These are phyloP conservation scores for Indicator maculatus DNA, from an alignment of 2,113 vertebrate species.

Conservation along the genomic window DNA sequence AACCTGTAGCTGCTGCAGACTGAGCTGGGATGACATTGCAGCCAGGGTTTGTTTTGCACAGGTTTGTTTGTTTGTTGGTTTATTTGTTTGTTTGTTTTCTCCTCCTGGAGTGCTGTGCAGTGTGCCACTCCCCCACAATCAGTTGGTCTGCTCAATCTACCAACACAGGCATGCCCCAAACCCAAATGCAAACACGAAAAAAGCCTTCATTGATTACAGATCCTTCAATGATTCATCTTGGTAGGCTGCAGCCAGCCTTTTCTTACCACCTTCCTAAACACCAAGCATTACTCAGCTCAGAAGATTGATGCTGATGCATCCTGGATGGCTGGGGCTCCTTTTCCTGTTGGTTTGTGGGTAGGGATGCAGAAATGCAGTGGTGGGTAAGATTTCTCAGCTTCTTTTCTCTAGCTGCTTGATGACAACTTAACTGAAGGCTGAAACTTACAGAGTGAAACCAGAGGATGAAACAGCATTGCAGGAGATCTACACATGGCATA, in stretches of 20 bases:
- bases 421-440: background rate
- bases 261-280: background rate
- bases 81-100: background rate
- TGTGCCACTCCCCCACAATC: background rate
- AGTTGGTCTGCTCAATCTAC: background rate
- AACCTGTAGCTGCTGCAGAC: background rate
- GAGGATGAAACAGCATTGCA: background rate
- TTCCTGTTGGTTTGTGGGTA: background rate
- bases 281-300: background rate
- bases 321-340: background rate
- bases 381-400: background rate
- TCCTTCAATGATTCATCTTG: background rate
- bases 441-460: background rate
- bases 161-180: background rate
- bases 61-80: too few species aligned
- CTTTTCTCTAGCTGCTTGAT: background rate
- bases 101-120: background rate
- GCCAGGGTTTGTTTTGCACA: background rate
- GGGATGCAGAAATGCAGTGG: background rate
- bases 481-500: background rate
- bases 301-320: background rate
- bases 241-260: background rate
- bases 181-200: background rate
- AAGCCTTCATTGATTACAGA: background rate
- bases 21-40: background rate